These are phyloP conservation scores for Brachionus paranguensis DNA, from an alignment of 1,140 invertebrate genomes.

Conservation along the genomic window DNA sequence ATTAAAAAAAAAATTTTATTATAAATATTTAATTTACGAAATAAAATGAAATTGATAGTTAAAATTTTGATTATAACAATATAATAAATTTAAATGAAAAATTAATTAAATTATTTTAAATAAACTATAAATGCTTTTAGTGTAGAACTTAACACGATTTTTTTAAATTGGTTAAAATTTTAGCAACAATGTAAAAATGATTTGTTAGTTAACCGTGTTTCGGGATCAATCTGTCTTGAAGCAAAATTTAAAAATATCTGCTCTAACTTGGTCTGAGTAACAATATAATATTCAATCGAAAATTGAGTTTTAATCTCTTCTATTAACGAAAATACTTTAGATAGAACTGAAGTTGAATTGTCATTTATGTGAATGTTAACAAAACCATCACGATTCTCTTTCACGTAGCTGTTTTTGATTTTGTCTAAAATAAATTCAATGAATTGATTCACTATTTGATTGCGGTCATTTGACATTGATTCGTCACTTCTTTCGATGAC, in stretches of 20 bases:
- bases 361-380: slow-evolving; percentile 37
- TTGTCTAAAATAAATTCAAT: not conserved
- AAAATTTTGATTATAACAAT: not conserved
- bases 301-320: slow-evolving; percentile 3
- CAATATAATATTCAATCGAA: slow-evolving; percentile 58
- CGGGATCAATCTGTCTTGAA: slow-evolving; percentile 48
- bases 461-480: not conserved
- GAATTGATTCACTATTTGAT: slow-evolving; percentile 35
- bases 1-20: not conserved
- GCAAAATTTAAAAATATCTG: slow-evolving; percentile 56
- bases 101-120: not conserved
- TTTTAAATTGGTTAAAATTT: not conserved
- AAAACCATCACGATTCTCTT: slow-evolving; percentile 37
- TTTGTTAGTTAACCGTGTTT: not conserved
- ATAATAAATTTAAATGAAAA: not conserved
- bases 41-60: not conserved
- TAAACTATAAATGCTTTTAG: not conserved
- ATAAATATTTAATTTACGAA: not conserved
- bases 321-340: not conserved
- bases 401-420: not conserved
- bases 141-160: not conserved
- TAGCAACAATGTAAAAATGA: not conserved
- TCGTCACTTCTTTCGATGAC: not conserved
- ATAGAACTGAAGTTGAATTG: slow-evolving; percentile 18
- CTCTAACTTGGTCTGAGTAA: slow-evolving; percentile 59